Base-by-base conservation (phyloP, 2,797 vertebrate genomes). In the Pampus argenteus region DNA sequence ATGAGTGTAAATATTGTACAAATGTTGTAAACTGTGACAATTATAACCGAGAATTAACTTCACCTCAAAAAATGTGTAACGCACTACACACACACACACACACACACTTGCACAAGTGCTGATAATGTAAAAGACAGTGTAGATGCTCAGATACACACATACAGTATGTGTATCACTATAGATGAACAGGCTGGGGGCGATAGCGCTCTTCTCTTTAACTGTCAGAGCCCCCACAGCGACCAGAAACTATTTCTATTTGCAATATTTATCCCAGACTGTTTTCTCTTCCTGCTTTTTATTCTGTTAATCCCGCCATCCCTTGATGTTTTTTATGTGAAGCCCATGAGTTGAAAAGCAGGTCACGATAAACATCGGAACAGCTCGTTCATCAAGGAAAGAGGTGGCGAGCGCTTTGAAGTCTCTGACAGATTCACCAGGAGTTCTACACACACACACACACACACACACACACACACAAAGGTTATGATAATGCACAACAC, bases 321-420 rank as follows among this genome's bases (percentile, higher is more conserved):
- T 90, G 87, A 91, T 90, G 87, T 89, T 86, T 88, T 87, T 79
- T 82, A n/a, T n/a, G 75, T 71, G 84, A 84, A 86, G 79, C 86
- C 74, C 77, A 83, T 9, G 64, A 89, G 88, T 93, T 91, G 89
- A 92, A 79, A 92, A 89, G 82, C 90, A 77, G 88, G 90, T 92
- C 92, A 92, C 28, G 86, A 91, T 90, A 92, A 92, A 91, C 90
- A 93, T 91, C 89, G 50, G 75, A 86, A 81, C 85, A 83, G 84
- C 85, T 87, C 74, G 70, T 89, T 91, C 89, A 85, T 92, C 84
- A 87, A 88, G 79, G 72, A 81, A 77, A 83, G 82, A 89, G 68
- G 66, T 68, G 77, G 86, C 78, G 47, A 60, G 51, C 2, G 13
- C 86, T 92, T 91, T 93, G 89, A 93, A 91, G 90, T 84, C 75